Evolutionary conservation across 2,888 invertebrate genomes (phyloP).

Genomic region (Polia nebulosa): DNA sequence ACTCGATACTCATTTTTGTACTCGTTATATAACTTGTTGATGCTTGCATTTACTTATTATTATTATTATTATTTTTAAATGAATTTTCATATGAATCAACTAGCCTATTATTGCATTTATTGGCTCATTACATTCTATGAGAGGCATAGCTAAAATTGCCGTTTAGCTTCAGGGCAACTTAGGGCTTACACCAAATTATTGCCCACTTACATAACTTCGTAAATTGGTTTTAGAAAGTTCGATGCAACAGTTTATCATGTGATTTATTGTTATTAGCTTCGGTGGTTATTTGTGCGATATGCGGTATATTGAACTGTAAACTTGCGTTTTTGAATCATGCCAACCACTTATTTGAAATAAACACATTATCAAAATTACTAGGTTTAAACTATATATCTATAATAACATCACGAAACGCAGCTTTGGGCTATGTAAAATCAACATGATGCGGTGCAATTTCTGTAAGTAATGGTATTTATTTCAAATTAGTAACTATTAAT

Average conservation of each 20-base stretch:
- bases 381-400: conserved; percentile 3
- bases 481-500: background rate
- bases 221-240: conserved; percentile 75
- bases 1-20: conserved; percentile 32
- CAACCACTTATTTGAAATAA: conserved; percentile 39
- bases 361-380: conserved; percentile 47
- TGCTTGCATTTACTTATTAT: conserved; percentile 36
- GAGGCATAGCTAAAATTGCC: conserved; percentile 69
- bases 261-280: conserved; percentile 67
- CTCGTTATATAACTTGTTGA: conserved; percentile 32
- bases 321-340: conserved; percentile 42
- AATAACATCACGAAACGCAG: conserved; percentile 21
- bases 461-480: conserved; percentile 15
- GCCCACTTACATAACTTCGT: conserved; percentile 67
- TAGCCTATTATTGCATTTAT: conserved; percentile 75
- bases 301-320: conserved; percentile 57
- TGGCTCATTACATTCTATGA: conserved; percentile 66
- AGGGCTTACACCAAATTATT: conserved; percentile 74
- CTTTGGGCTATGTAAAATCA: conserved; percentile 15
- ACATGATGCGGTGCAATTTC: conserved; percentile 12
- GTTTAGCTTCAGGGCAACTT: conserved; percentile 70
- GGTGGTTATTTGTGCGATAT: conserved; percentile 58
- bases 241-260: conserved; percentile 61
- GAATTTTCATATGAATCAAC: too few relatives aligned
- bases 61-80: too few relatives aligned